Percentiles rank a stretch among this genome's conserved stretches.
phyloP scores from a whole-genome alignment of 2,888 invertebrate genomes.

The Synergus itoensis region DNA sequence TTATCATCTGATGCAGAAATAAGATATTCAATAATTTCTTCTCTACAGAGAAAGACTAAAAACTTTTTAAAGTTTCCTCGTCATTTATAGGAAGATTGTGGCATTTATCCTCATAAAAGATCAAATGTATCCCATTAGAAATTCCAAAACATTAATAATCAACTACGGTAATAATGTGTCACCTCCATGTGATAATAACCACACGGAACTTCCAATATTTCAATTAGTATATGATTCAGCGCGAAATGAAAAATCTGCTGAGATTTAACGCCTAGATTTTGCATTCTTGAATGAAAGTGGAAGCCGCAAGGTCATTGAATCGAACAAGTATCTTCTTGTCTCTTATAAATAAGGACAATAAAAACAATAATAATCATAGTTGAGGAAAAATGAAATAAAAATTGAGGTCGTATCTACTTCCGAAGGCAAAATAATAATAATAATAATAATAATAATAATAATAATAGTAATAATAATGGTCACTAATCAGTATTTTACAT shows the following conservation, averaged over 20 bases:
- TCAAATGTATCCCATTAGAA: background rate
- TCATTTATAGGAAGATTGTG: too few species aligned
- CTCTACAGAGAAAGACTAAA: too few species aligned
- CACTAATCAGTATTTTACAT: background rate
- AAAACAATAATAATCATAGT: background rate
- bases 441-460: too few species aligned
- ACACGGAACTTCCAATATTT: background rate
- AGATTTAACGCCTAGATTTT: background rate
- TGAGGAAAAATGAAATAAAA: conserved; percentile 1
- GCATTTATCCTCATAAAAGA: background rate
- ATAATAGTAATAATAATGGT: background rate
- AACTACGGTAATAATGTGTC: background rate
- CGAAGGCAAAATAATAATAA: background rate
- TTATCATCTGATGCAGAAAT: too few species aligned
- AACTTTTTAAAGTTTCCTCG: too few species aligned
- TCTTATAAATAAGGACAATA: background rate
- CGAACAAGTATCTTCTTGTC: conserved; percentile 1
- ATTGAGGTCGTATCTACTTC: background rate
- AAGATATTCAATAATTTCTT: too few species aligned
- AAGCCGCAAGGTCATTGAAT: background rate
- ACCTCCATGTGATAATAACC: background rate
- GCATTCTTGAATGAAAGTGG: conserved; percentile 2
- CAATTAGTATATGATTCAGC: background rate
- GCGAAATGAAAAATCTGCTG: background rate
- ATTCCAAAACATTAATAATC: background rate